Evolutionary conservation across 2,888 invertebrate species (phyloP).

Genomic region (Trypoxylon attenuatum): DNA sequence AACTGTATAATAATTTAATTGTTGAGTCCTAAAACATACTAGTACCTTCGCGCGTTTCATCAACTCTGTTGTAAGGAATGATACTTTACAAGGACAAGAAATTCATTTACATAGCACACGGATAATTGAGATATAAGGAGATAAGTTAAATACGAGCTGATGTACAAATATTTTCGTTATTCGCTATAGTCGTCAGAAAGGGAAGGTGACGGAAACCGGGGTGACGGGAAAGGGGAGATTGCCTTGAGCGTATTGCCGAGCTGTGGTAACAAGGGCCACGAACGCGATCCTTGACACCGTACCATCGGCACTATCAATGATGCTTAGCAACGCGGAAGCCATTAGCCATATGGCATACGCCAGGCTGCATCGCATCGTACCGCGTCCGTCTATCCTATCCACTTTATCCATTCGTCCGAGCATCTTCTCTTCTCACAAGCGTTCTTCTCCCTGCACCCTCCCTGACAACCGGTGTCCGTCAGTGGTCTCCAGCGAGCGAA

Average conservation of each 20-base stretch:
- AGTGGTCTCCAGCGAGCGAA: slow-evolving; percentile 10
- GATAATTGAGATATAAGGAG: no score
- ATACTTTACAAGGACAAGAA: no score
- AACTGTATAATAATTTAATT: no score
- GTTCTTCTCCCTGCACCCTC: not conserved
- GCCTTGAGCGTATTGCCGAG: slow-evolving; percentile 21
- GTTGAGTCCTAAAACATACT: no score
- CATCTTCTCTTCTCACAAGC: not conserved
- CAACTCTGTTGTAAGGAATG: no score
- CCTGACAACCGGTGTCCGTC: slow-evolving; percentile 10
- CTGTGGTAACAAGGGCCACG: slow-evolving; percentile 55
- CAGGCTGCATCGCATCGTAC: slow-evolving; percentile 34
- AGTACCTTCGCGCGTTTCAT: no score
- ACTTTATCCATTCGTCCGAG: slow-evolving; percentile 22
- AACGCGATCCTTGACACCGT: slow-evolving; percentile 60
- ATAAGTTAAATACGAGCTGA: no score
- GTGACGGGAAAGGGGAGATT: no score
- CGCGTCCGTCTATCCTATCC: slow-evolving; percentile 19
- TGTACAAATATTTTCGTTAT: no score
- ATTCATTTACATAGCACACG: no score
- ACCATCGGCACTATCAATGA: slow-evolving; percentile 64
- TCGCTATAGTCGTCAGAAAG: no score
- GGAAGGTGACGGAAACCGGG: no score
- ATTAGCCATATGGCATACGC: slow-evolving; percentile 71
- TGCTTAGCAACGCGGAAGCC: slow-evolving; percentile 71